Evolutionary conservation across 2,113 vertebrate species (phyloP).

Genomic region (Thunnus thynnus): DNA sequence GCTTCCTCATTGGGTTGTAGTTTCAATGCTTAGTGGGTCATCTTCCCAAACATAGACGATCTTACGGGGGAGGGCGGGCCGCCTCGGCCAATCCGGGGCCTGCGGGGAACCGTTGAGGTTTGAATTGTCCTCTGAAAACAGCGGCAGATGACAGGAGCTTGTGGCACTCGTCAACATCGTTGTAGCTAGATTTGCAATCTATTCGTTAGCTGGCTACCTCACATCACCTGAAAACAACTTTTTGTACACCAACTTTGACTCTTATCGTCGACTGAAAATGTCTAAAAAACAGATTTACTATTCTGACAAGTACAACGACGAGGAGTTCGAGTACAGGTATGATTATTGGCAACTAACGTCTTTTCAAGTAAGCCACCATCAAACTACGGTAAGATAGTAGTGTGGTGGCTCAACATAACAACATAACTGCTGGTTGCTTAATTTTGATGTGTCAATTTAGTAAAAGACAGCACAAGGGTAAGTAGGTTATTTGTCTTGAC

Average conservation of each 20-base stretch:
- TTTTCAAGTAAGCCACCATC: not conserved
- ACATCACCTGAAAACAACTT: not conserved
- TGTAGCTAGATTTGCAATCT: no score
- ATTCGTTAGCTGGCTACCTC: not conserved
- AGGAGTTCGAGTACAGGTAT: slow-evolving; percentile 86
- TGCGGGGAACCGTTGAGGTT: slow-evolving; percentile 76
- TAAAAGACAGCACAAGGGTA: not conserved
- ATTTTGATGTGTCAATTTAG: not conserved
- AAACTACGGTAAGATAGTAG: not conserved
- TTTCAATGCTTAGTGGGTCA: not conserved
- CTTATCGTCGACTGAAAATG: slow-evolving; percentile 60
- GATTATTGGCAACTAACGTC: not conserved
- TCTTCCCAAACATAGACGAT: slow-evolving; percentile 4
- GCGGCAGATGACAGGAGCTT: slow-evolving; percentile 64
- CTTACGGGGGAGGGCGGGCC: not conserved
- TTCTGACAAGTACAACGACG: slow-evolving; percentile 86
- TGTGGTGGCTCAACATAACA: not conserved
- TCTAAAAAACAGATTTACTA: slow-evolving; percentile 86
- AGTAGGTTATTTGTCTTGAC: no score
- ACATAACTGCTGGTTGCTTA: not conserved
- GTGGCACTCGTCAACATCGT: not conserved
- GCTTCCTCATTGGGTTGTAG: no score
- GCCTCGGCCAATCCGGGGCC: slow-evolving; percentile 65
- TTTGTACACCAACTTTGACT: not conserved
- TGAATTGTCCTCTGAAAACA: slow-evolving; percentile 71